These are phyloP conservation scores for Macrosiphum euphorbiae DNA, from an alignment of 2,888 invertebrate genomes.

Conservation along the genomic window DNA sequence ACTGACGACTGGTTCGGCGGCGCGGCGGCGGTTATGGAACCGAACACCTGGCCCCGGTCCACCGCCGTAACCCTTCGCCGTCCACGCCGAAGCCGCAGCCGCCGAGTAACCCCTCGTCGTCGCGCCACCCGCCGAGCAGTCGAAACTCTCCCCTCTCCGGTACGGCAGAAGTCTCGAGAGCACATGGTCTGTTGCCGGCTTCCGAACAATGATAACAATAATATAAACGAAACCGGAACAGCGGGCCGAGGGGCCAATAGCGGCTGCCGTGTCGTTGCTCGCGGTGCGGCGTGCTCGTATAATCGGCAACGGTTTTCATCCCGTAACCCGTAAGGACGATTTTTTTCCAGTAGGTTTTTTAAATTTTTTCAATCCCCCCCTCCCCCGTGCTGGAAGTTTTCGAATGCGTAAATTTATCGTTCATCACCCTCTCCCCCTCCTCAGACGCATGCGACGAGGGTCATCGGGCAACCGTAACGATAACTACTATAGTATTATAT, in stretches of 20 bases:
- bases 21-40: conserved; percentile 48
- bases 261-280: neutral
- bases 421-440: neutral
- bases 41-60: conserved; percentile 60
- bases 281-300: neutral
- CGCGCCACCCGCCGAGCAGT: neutral
- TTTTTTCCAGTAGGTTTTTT: neutral
- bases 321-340: neutral
- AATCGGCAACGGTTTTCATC: neutral
- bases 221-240: conserved; percentile 48
- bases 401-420: neutral
- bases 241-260: neutral
- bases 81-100: neutral
- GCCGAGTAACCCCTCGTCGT: neutral
- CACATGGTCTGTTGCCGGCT: conserved; percentile 58
- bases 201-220: conserved; percentile 56
- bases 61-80: conserved; percentile 35
- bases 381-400: too few relatives aligned
- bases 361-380: too few relatives aligned
- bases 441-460: neutral
- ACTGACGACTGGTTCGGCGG: conserved; percentile 46
- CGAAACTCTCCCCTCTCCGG: neutral
- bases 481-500: neutral
- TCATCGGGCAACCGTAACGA: neutral
- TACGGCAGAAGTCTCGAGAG: conserved; percentile 31